Conservation (phyloP, 1,140 invertebrate species). For the Procambarus virginalis region DNA sequence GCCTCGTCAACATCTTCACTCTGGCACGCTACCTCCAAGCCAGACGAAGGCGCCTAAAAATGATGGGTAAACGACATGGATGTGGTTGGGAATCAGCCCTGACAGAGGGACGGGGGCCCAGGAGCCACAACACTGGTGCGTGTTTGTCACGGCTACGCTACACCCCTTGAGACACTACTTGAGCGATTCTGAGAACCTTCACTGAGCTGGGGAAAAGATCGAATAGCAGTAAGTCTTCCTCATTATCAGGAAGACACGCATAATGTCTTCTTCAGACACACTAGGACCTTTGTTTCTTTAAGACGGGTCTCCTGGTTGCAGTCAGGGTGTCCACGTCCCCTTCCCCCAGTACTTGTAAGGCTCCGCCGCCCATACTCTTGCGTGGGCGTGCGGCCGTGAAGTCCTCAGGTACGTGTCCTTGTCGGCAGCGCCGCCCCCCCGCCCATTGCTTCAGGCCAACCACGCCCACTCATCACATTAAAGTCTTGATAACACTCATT, state of each 20-base stretch:
- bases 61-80: slow-evolving; percentile 3
- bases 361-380: background rate
- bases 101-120: background rate
- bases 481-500: slow-evolving; percentile 9
- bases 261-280: too few relatives aligned
- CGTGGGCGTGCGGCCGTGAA: background rate
- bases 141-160: background rate
- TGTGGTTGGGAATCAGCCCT: background rate
- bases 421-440: background rate
- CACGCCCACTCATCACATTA: background rate
- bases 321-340: too few relatives aligned
- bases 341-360: background rate
- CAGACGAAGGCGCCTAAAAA: background rate
- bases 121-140: background rate
- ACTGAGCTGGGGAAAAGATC: background rate
- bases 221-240: too few relatives aligned
- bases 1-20: background rate
- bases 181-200: slow-evolving; percentile 12
- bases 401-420: background rate
- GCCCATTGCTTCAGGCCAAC: background rate
- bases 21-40: background rate
- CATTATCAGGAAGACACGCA: too few relatives aligned
- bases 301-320: too few relatives aligned
- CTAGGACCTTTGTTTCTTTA: too few relatives aligned
- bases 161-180: background rate